phyloP scores from a whole-genome alignment of 2,888 invertebrate genomes.

The Ichneumoninae sp. region DNA sequence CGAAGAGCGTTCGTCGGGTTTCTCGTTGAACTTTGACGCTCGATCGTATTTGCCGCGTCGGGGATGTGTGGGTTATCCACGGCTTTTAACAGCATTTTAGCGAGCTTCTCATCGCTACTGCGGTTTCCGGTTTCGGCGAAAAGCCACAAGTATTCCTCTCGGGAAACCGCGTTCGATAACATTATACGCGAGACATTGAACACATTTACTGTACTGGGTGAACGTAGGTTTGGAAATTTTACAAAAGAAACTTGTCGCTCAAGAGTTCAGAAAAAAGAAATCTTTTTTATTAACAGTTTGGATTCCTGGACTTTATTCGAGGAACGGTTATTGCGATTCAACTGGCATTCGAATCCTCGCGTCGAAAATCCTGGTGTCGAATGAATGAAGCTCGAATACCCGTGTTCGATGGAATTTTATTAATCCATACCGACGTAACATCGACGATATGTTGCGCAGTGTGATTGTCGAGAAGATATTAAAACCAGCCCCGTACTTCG shows the following conservation, averaged over 20 bases:
- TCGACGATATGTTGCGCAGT: slow-evolving; percentile 8
- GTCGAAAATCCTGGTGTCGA: neutral
- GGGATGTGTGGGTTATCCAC: neutral
- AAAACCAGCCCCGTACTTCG: slow-evolving; percentile 32
- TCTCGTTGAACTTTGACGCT: neutral
- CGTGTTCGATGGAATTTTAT: slow-evolving; percentile 4
- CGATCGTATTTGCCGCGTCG: neutral
- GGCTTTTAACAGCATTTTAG: neutral
- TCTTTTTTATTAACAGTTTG: neutral
- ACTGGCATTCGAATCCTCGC: neutral
- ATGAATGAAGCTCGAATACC: neutral
- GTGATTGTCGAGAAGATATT: slow-evolving; percentile 8
- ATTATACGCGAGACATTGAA: neutral
- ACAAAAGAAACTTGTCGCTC: neutral
- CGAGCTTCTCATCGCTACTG: slow-evolving; percentile 22
- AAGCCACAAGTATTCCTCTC: slow-evolving; percentile 27
- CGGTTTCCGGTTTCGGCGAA: slow-evolving; percentile 29
- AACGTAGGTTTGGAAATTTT: neutral
- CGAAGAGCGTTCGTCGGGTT: neutral
- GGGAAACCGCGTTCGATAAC: neutral
- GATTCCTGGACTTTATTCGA: neutral
- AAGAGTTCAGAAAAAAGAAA: neutral
- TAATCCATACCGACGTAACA: slow-evolving; percentile 3
- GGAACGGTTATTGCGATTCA: neutral
- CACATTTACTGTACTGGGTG: neutral